Percentiles rank a stretch among this genome's conserved stretches.
Evolutionary conservation across 2,113 vertebrate genomes (phyloP).

Genomic region (Tachuris rubrigastra): DNA sequence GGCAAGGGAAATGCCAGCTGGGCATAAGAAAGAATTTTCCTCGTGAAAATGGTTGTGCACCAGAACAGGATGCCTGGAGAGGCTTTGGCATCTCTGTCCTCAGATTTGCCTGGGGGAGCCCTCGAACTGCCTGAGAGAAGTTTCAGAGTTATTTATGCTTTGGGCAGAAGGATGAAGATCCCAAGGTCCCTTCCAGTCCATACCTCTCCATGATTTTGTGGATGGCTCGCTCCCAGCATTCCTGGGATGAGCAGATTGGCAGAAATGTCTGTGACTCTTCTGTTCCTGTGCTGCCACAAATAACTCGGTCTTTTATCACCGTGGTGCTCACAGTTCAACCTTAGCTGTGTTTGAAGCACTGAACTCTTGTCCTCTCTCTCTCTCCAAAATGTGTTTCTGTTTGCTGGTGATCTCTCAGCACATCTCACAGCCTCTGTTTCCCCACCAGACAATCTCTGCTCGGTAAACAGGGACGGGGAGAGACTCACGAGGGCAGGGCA

Average conservation of each 20-base stretch:
- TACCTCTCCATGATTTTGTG: neutral
- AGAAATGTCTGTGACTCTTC: neutral
- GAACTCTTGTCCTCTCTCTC: neutral
- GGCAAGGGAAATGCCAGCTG: neutral
- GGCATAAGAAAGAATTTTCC: neutral
- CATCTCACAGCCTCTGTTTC: neutral
- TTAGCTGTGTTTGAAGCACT: neutral
- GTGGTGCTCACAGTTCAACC: neutral
- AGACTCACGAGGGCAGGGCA: constrained; percentile 19
- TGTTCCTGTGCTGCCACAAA: constrained; percentile 13
- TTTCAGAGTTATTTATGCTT: neutral
- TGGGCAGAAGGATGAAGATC: neutral
- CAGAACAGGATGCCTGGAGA: neutral
- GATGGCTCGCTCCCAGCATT: neutral
- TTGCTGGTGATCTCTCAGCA: neutral
- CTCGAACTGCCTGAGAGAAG: neutral
- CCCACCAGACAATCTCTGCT: neutral
- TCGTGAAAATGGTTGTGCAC: neutral
- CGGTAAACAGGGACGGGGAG: constrained; percentile 17
- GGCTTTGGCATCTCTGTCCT: neutral
- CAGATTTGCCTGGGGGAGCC: neutral
- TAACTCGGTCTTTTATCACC: neutral
- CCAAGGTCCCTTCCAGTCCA: neutral
- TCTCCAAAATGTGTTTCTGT: neutral
- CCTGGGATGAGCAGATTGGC: neutral